Percentiles rank a stretch among this genome's conserved stretches.
These are phyloP conservation scores for Conomelus anceps DNA, from an alignment of 2,888 invertebrate species.

Conservation along the genomic window DNA sequence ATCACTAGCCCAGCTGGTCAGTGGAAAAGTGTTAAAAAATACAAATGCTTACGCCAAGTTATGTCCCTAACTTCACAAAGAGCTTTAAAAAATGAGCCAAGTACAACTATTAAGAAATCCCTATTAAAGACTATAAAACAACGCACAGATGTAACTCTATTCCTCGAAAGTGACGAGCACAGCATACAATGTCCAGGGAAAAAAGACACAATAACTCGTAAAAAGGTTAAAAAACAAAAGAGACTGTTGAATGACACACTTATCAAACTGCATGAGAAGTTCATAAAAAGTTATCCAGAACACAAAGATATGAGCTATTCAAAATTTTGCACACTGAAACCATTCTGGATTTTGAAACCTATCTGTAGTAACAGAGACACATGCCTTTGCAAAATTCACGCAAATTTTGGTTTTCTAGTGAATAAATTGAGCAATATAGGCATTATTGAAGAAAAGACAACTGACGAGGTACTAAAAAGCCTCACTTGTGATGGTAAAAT, in stretches of 20 bases:
- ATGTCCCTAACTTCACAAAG: neutral
- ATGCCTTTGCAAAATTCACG: neutral
- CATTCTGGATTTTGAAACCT: neutral
- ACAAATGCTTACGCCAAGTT: neutral
- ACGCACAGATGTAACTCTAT: neutral
- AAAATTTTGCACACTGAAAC: neutral
- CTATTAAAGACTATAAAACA: neutral
- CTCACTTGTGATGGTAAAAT: neutral
- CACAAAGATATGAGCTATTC: neutral
- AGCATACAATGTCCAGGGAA: neutral
- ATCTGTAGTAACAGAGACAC: neutral
- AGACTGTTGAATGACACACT: neutral
- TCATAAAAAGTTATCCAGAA: neutral
- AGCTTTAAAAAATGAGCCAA: neutral
- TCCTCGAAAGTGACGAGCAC: neutral
- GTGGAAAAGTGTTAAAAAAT: neutral
- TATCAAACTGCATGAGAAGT: neutral
- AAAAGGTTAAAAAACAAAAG: neutral
- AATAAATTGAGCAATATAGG: neutral
- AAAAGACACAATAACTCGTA: neutral
- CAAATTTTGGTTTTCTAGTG: neutral
- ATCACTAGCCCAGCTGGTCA: neutral
- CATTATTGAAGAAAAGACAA: neutral
- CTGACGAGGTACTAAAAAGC: neutral
- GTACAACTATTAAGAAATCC: too few relatives aligned